Evolutionary conservation across 2,797 vertebrate species (phyloP), one percentile per base, ranked within the genome.

Genomic region (Mallotus villosus): DNA sequence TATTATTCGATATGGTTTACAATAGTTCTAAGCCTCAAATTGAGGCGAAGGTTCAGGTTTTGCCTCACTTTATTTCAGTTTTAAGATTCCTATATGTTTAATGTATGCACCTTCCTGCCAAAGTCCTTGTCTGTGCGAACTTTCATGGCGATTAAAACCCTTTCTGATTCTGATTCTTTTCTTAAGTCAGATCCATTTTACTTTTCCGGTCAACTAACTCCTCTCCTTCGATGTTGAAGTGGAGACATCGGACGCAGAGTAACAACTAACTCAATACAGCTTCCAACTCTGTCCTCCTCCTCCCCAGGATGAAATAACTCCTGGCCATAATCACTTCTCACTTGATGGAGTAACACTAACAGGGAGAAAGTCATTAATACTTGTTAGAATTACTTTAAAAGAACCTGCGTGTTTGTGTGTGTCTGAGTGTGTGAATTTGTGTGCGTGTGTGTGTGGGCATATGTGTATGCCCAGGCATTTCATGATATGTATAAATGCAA

Each of bases 331-430:
- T 68, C 41, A 63, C 59, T 63, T 27, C 34, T 49, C 46, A 51
- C 7, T 67, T 27, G 63, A 64, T 64, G 59, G 37, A 67, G 21
- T 63, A 61, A 19, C 34, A 41, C 21, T 69, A 70, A 62, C 64
- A 70, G 57, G 66, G 68, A 63, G 67, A 72, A 68, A 41, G 37
- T 62, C 53, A 78, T 77, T 79, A 74, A 77, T 72, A 59, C 71
- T 71, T 72, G 51, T 63, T 14, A 37, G 60, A 73, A 71, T 72
- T 41, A 22, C 68, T 66, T 71, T 63, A 63, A 78, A 67, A 65
- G 55, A 74, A 72, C 71, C 74, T 72, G 76, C 64, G 34, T 59
- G 64, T 67, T 67, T 64, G 37, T n/a, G 14, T 27, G 63, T 64
- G 37, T n/a, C 8, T 27, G 63, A 41, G 53, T 53, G n/a, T 29